phyloP scores from a whole-genome alignment of 2,888 invertebrate genomes.

The Trachelus troglodyta region DNA sequence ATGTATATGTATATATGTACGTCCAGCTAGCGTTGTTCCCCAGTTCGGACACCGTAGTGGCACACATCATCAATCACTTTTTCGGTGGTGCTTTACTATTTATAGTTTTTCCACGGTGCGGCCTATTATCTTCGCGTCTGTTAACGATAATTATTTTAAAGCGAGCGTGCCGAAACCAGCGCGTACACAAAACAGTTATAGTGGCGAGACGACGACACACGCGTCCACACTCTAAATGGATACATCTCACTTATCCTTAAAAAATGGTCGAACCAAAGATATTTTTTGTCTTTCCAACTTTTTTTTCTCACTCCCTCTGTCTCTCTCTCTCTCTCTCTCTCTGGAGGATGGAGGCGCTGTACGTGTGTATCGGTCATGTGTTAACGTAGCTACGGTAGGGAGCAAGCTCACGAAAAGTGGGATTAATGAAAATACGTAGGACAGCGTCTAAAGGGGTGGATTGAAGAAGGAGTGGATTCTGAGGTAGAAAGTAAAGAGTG shows the following conservation, averaged over 20 bases:
- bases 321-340: background rate
- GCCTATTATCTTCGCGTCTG: constrained; percentile 48
- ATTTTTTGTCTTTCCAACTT: constrained; percentile 1
- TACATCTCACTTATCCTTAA: constrained; percentile 25
- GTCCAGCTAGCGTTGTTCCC: background rate
- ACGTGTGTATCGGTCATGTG: background rate
- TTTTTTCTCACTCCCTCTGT: background rate
- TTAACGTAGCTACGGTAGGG: constrained; percentile 11
- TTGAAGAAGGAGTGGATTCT: background rate
- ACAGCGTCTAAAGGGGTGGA: constrained; percentile 18
- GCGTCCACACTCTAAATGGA: constrained; percentile 19
- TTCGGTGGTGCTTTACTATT: constrained; percentile 44
- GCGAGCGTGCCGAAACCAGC: constrained; percentile 11
- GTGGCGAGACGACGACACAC: constrained; percentile 1
- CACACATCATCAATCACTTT: constrained; percentile 43
- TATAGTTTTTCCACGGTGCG: constrained; percentile 43
- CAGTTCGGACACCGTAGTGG: constrained; percentile 37
- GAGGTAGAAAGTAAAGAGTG: constrained; percentile 13
- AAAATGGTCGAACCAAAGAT: background rate
- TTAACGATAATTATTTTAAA: constrained; percentile 50
- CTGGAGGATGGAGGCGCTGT: background rate
- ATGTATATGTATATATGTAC: background rate
- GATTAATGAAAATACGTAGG: constrained; percentile 55
- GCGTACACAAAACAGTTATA: constrained; percentile 4
- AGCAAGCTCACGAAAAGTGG: constrained; percentile 47